Conservation (phyloP, 2,113 vertebrate species). For the Bubo scandiacus region DNA sequence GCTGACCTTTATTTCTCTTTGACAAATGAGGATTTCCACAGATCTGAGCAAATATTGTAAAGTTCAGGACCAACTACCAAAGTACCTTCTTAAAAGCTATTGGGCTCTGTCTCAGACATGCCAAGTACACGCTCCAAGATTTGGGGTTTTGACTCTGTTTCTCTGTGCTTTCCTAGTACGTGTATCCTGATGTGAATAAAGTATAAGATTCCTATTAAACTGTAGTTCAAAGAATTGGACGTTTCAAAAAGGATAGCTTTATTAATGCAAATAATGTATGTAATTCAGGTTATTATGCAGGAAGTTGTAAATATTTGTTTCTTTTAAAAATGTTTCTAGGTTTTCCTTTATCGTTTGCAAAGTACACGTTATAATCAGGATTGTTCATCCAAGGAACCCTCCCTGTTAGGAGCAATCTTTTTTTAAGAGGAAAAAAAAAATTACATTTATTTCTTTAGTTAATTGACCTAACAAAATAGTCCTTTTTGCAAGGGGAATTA, state of each 20-base stretch:
- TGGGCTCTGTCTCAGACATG: neutral
- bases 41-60: neutral
- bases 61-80: neutral
- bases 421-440: neutral
- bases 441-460: neutral
- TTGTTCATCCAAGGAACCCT: neutral
- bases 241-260: neutral
- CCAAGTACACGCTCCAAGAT: neutral
- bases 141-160: neutral
- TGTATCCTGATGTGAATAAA: neutral
- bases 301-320: neutral
- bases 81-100: neutral
- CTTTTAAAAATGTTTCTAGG: neutral
- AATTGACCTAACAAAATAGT: neutral
- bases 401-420: neutral
- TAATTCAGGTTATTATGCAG: neutral
- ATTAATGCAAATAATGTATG: neutral
- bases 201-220: neutral
- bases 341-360: neutral
- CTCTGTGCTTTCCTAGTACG: neutral
- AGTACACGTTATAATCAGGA: neutral
- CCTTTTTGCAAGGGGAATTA: neutral
- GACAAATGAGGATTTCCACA: neutral
- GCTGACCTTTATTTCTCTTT: neutral
- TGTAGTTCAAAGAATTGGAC: neutral